A percentile compares a stretch with the other conserved stretches of the same genome.
Evolutionary conservation across 1,140 invertebrate species (phyloP).

Genomic region (Notospermus geniculatus): DNA sequence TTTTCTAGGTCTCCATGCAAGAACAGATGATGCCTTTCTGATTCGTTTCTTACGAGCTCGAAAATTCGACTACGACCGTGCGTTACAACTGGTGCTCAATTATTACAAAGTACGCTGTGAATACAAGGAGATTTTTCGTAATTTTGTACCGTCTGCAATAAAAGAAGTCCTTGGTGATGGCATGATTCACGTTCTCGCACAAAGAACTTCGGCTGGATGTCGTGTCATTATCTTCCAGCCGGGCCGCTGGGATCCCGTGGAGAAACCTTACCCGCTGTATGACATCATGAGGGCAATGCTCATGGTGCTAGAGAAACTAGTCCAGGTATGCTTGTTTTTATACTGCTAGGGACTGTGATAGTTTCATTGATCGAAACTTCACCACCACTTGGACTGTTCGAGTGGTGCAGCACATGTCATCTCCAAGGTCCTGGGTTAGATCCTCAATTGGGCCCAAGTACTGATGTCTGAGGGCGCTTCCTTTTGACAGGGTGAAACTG

Average conservation of each 20-base stretch:
- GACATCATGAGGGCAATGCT: background rate
- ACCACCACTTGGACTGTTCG: no score
- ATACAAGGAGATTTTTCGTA: slow-evolving; percentile 68
- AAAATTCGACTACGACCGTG: slow-evolving; percentile 78
- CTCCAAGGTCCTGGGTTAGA: no score
- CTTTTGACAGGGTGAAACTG: no score
- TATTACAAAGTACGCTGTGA: slow-evolving; percentile 77
- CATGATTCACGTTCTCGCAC: slow-evolving; percentile 72
- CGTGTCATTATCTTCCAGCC: slow-evolving; percentile 69
- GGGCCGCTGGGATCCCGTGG: slow-evolving; percentile 18
- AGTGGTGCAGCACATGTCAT: no score
- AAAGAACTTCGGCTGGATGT: slow-evolving; percentile 73
- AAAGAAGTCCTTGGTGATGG: slow-evolving; percentile 73
- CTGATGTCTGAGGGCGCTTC: no score
- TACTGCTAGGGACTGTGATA: no score
- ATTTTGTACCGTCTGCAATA: slow-evolving; percentile 68
- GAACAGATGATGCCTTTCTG: slow-evolving; percentile 73
- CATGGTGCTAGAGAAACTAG: slow-evolving; percentile 5
- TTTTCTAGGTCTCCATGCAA: slow-evolving; percentile 32
- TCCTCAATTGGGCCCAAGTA: no score
- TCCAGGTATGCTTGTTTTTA: background rate
- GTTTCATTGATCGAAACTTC: no score
- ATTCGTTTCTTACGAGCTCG: slow-evolving; percentile 77
- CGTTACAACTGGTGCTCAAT: slow-evolving; percentile 79
- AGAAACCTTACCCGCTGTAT: background rate